A percentile compares a stretch with the other conserved stretches of the same genome.
Conservation (phyloP, 1,140 invertebrate species). For the Hestina assimilis region DNA sequence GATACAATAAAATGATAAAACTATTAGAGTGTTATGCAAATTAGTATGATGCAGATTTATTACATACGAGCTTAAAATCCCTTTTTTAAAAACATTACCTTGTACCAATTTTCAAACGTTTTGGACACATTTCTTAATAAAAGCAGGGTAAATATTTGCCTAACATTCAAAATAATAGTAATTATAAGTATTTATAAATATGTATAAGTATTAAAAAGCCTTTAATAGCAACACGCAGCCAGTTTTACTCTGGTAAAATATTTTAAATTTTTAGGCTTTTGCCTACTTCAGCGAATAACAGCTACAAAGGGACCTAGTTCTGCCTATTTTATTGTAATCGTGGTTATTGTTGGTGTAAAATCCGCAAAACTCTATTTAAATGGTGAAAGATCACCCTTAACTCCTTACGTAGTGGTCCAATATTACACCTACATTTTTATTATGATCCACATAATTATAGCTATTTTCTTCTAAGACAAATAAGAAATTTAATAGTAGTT, state of each 20-base stretch:
- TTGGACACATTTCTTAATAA: slow-evolving; percentile 57
- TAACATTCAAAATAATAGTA: slow-evolving; percentile 55
- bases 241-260: slow-evolving; percentile 33
- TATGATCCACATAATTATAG: not conserved
- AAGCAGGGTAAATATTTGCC: slow-evolving; percentile 69
- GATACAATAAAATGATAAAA: not conserved
- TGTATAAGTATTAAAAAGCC: slow-evolving; percentile 23
- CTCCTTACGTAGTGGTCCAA: slow-evolving; percentile 21
- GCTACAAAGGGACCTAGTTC: slow-evolving; percentile 64
- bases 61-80: slow-evolving; percentile 15
- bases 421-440: slow-evolving; percentile 5
- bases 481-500: not conserved
- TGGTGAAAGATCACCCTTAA: slow-evolving; percentile 1
- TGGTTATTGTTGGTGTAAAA: slow-evolving; percentile 24
- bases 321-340: slow-evolving; percentile 49
- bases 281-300: slow-evolving; percentile 28
- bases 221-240: slow-evolving; percentile 18
- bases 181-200: slow-evolving; percentile 30
- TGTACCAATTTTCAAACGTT: slow-evolving; percentile 61
- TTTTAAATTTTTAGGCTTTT: slow-evolving; percentile 35
- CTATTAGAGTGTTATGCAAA: not conserved
- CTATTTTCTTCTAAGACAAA: not conserved
- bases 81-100: slow-evolving; percentile 31
- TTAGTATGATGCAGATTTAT: slow-evolving; percentile 20
- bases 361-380: not conserved